Percentiles rank a stretch among this genome's conserved stretches.
These are phyloP conservation scores for Austrolebias charrua DNA, from an alignment of 2,797 vertebrate species.

Conservation along the genomic window DNA sequence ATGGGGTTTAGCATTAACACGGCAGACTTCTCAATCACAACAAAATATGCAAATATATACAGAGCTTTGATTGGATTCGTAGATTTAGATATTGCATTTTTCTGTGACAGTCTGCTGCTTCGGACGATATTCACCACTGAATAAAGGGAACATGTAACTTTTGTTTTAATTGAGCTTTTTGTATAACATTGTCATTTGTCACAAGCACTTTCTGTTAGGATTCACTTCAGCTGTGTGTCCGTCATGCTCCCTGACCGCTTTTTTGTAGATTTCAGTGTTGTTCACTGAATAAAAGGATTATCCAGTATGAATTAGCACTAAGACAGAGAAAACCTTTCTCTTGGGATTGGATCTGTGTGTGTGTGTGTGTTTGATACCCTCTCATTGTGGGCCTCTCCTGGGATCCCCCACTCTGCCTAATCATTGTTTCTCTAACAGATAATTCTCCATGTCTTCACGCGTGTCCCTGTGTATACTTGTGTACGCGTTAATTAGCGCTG, in stretches of 20 bases:
- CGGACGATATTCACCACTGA: slow-evolving; percentile 26
- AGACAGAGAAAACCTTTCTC: slow-evolving; percentile 77
- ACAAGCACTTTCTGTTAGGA: slow-evolving; percentile 7
- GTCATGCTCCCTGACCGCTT: slow-evolving; percentile 43
- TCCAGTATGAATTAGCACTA: slow-evolving; percentile 64
- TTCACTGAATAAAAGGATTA: slow-evolving; percentile 71
- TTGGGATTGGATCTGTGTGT: slow-evolving; percentile 42
- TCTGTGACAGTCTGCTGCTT: slow-evolving; percentile 12
- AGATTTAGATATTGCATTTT: slow-evolving; percentile 30
- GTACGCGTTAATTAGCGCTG: slow-evolving; percentile 89
- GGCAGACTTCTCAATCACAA: slow-evolving; percentile 37
- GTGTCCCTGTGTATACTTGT: slow-evolving; percentile 59
- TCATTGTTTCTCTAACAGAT: slow-evolving; percentile 89
- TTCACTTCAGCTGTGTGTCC: slow-evolving; percentile 26
- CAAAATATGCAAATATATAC: slow-evolving; percentile 60
- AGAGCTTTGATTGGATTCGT: slow-evolving; percentile 54
- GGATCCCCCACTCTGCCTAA: slow-evolving; percentile 79
- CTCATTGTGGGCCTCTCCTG: slow-evolving; percentile 61
- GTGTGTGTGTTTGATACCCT: slow-evolving; percentile 30
- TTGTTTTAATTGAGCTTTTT: slow-evolving; percentile 30
- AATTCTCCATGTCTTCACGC: slow-evolving; percentile 81
- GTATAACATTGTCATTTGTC: background rate
- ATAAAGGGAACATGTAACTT: slow-evolving; percentile 17
- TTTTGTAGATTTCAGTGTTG: slow-evolving; percentile 42
- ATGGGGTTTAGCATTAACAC: slow-evolving; percentile 29